These are phyloP conservation scores for Oreotrochilus melanogaster DNA, from an alignment of 2,113 vertebrate species.

Conservation along the genomic window DNA sequence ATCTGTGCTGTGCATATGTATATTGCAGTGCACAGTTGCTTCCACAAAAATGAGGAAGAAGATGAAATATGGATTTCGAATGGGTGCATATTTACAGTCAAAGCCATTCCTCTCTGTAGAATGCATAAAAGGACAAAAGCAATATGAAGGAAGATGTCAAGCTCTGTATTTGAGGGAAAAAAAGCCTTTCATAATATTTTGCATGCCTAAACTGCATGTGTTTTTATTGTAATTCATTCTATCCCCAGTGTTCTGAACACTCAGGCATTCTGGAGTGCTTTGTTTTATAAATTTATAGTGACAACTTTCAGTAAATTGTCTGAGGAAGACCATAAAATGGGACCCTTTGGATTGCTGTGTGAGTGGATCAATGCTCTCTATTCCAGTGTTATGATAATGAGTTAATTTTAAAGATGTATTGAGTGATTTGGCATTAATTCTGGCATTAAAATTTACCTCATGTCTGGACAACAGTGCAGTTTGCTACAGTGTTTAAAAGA, in stretches of 20 bases:
- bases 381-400: slow-evolving; percentile 70
- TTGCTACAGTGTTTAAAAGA: slow-evolving; percentile 21
- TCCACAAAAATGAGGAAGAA: neutral
- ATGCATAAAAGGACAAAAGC: neutral
- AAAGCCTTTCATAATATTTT: neutral
- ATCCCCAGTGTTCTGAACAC: neutral
- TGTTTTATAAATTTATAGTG: slow-evolving; percentile 27
- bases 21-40: neutral
- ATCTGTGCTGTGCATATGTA: neutral
- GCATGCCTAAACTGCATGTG: neutral
- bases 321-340: slow-evolving; percentile 58
- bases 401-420: slow-evolving; percentile 66
- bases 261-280: neutral
- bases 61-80: slow-evolving; percentile 17
- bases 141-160: neutral
- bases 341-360: slow-evolving; percentile 17
- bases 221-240: slow-evolving; percentile 14
- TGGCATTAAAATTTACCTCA: slow-evolving; percentile 60
- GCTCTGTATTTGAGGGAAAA: neutral
- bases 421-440: slow-evolving; percentile 58
- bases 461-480: slow-evolving; percentile 6
- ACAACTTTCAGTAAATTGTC: slow-evolving; percentile 51
- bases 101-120: neutral
- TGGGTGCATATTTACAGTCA: neutral
- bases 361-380: slow-evolving; percentile 68